These are phyloP conservation scores for Callinectes sapidus DNA, from an alignment of 2,888 invertebrate genomes.

Conservation along the genomic window DNA sequence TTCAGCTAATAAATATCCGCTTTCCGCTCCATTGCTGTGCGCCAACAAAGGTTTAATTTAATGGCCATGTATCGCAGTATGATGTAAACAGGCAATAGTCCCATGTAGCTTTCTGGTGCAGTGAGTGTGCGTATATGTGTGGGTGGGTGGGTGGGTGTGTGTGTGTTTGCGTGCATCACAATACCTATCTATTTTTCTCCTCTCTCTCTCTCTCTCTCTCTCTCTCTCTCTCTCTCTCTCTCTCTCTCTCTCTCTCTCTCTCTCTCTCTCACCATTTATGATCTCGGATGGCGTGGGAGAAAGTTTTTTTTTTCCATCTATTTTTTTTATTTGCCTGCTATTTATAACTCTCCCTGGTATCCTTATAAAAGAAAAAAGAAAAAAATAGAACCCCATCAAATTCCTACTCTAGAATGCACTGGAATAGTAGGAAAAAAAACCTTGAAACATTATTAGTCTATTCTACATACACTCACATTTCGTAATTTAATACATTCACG, in stretches of 20 bases:
- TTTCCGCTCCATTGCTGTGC: not conserved
- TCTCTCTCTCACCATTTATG: not conserved
- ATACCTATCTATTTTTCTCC: not conserved
- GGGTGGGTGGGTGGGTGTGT: too few species aligned
- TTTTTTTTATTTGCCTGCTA: too few species aligned
- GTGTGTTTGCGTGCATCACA: not conserved
- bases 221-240: constrained; percentile 21
- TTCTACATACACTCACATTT: too few species aligned
- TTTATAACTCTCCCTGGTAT: too few species aligned
- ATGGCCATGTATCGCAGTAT: not conserved
- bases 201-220: constrained; percentile 21
- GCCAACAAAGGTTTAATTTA: not conserved
- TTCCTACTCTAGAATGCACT: too few species aligned
- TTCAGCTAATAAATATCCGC: not conserved
- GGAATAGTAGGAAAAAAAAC: too few species aligned
- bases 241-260: constrained; percentile 15
- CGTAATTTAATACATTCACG: too few species aligned
- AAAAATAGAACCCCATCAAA: too few species aligned
- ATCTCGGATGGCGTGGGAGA: too few species aligned
- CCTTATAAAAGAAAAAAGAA: too few species aligned
- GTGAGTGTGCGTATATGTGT: not conserved
- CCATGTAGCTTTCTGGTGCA: not conserved
- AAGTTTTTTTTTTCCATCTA: too few species aligned
- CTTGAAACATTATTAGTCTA: too few species aligned
- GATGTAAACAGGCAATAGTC: not conserved